Evolutionary conservation across 2,888 invertebrate species (phyloP).

Genomic region (Baccha elongata): DNA sequence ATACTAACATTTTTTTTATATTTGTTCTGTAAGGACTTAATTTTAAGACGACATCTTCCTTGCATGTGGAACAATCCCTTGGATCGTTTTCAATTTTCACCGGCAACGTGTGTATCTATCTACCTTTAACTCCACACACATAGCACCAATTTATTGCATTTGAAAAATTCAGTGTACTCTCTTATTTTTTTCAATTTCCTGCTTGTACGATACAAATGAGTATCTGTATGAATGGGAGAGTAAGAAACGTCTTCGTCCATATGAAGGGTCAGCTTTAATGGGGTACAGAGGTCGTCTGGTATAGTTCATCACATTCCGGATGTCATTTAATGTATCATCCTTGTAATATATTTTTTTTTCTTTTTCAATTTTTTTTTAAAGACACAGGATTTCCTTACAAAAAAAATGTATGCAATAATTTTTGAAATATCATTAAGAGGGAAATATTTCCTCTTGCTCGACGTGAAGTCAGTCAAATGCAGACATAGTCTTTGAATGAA

Average conservation of each 20-base stretch:
- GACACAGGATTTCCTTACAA: conserved; percentile 15
- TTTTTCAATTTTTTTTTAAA: neutral
- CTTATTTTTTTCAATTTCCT: conserved; percentile 59
- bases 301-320: conserved; percentile 42
- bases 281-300: conserved; percentile 15
- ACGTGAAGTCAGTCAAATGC: conserved; percentile 66
- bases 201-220: conserved; percentile 17
- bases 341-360: neutral
- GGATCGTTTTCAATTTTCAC: conserved; percentile 51
- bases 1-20: conserved; percentile 40
- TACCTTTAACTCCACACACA: conserved; percentile 48
- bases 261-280: conserved; percentile 63
- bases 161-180: conserved; percentile 66
- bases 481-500: conserved; percentile 57
- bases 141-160: conserved; percentile 38
- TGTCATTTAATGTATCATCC: conserved; percentile 28
- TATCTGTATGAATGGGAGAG: neutral
- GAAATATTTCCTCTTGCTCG: conserved; percentile 31
- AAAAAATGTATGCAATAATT: conserved; percentile 12
- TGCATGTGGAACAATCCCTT: conserved; percentile 2
- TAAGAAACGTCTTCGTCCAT: conserved; percentile 13
- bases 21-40: conserved; percentile 38
- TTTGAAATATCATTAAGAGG: conserved; percentile 61
- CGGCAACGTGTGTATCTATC: conserved; percentile 15
- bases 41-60: conserved; percentile 14